Evolutionary conservation across 2,888 invertebrate genomes (phyloP).

Genomic region (Abrostola triplasia): DNA sequence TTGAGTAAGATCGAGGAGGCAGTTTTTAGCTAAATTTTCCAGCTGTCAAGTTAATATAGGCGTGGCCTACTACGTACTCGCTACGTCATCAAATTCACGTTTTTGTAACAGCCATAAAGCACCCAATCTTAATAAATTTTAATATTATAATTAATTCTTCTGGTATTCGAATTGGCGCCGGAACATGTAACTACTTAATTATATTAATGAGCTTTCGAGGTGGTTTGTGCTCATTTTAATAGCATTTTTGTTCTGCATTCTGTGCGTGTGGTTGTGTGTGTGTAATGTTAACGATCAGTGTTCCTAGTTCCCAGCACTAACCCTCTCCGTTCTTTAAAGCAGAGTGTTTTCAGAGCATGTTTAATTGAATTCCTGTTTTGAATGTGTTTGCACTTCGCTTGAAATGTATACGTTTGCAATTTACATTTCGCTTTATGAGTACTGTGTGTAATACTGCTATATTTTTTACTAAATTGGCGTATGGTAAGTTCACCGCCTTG

Average conservation of each 20-base stretch:
- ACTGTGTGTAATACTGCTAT: background rate
- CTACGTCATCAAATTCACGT: constrained; percentile 43
- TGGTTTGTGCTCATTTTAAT: constrained; percentile 56
- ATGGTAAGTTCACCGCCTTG: too few relatives aligned
- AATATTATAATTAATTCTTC: constrained; percentile 49
- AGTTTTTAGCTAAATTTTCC: constrained; percentile 8
- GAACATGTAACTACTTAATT: constrained; percentile 64
- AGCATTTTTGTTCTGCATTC: constrained; percentile 55
- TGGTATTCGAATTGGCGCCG: constrained; percentile 47
- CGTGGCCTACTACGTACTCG: constrained; percentile 19
- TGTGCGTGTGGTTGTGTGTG: constrained; percentile 32
- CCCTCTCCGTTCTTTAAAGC: constrained; percentile 44
- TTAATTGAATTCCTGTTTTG: constrained; percentile 60
- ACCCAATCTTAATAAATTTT: constrained; percentile 35
- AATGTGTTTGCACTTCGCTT: constrained; percentile 41
- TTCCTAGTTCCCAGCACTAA: constrained; percentile 32
- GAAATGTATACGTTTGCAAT: constrained; percentile 19
- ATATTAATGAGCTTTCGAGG: constrained; percentile 63
- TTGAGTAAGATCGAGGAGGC: constrained; percentile 9
- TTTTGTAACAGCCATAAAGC: constrained; percentile 47
- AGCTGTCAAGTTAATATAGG: constrained; percentile 15
- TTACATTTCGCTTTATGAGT: constrained; percentile 10
- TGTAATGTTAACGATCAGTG: constrained; percentile 45
- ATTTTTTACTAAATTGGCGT: too few relatives aligned
- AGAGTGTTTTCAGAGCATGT: constrained; percentile 46